phyloP scores from a whole-genome alignment of 2,888 invertebrate species.

The Epirrhoe tristata region DNA sequence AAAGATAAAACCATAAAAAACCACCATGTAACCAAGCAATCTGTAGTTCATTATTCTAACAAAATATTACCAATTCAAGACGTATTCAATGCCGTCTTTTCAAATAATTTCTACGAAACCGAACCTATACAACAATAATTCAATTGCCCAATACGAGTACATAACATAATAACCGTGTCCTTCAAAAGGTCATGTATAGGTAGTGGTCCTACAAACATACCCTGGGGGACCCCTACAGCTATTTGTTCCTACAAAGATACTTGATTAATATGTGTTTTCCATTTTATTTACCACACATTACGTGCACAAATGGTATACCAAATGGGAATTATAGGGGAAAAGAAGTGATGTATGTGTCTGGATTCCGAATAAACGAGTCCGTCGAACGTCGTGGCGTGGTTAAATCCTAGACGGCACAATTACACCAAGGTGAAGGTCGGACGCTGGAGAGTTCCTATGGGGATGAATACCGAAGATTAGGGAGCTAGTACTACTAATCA shows the following conservation, averaged over 20 bases:
- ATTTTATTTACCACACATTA: constrained; percentile 48
- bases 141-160: constrained; percentile 66
- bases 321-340: constrained; percentile 8
- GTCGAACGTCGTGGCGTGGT: constrained; percentile 51
- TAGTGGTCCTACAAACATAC: constrained; percentile 59
- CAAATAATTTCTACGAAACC: constrained; percentile 51
- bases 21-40: background rate
- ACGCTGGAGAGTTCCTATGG: constrained; percentile 61
- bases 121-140: constrained; percentile 61
- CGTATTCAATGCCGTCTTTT: constrained; percentile 38
- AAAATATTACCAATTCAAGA: constrained; percentile 8
- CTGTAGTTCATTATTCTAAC: background rate
- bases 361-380: constrained; percentile 22
- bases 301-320: constrained; percentile 24
- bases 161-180: constrained; percentile 64
- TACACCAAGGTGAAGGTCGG: constrained; percentile 71
- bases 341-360: constrained; percentile 43
- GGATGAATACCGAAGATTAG: constrained; percentile 48
- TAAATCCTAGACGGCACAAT: constrained; percentile 59
- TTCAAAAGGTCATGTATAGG: constrained; percentile 71
- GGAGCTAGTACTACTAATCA: constrained; percentile 43
- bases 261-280: constrained; percentile 15
- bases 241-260: constrained; percentile 30
- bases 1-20: too few relatives aligned
- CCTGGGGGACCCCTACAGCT: constrained; percentile 56